A percentile compares a stretch with the other conserved stretches of the same genome.
These are phyloP conservation scores for Drosophila maculinotata DNA, from an alignment of 2,888 invertebrate genomes.

Conservation along the genomic window DNA sequence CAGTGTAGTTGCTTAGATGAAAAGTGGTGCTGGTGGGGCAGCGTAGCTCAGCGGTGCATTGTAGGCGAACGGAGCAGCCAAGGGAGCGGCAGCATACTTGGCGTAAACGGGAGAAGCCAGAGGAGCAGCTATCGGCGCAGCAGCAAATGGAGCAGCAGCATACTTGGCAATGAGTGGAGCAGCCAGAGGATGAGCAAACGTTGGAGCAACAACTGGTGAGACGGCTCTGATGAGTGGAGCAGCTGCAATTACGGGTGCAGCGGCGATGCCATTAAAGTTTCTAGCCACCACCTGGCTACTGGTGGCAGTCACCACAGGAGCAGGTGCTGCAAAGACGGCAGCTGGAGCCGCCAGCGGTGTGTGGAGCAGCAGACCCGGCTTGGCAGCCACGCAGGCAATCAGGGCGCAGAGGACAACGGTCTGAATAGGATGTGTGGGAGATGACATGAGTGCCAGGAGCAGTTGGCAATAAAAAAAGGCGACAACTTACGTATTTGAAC, in stretches of 20 bases:
- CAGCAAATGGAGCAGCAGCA: slow-evolving; percentile 32
- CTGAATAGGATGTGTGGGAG: slow-evolving; percentile 14
- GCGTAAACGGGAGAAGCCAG: slow-evolving; percentile 32
- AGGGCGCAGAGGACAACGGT: slow-evolving; percentile 47
- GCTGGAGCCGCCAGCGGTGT: slow-evolving; percentile 33
- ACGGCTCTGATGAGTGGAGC: slow-evolving; percentile 38
- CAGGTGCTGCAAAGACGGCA: slow-evolving; percentile 58
- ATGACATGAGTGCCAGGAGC: not conserved
- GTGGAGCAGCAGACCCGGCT: slow-evolving; percentile 51
- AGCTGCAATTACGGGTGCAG: slow-evolving; percentile 55
- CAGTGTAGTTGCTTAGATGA: slow-evolving; percentile 18
- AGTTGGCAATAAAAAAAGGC: slow-evolving; percentile 5
- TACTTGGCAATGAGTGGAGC: slow-evolving; percentile 33
- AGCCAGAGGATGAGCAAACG: slow-evolving; percentile 35
- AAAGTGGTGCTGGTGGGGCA: slow-evolving; percentile 28
- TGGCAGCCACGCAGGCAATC: slow-evolving; percentile 46
- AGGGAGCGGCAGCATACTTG: slow-evolving; percentile 26
- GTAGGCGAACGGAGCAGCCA: slow-evolving; percentile 23
- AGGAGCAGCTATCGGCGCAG: slow-evolving; percentile 18
- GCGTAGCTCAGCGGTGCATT: slow-evolving; percentile 19
- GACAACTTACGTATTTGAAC: slow-evolving; percentile 63
- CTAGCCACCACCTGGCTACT: slow-evolving; percentile 70
- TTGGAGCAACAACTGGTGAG: slow-evolving; percentile 39
- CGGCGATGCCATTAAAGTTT: slow-evolving; percentile 67
- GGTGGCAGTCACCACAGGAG: slow-evolving; percentile 68